phyloP scores from a whole-genome alignment of 92 coral and sea anemone species.

The Palythoa grandis region DNA sequence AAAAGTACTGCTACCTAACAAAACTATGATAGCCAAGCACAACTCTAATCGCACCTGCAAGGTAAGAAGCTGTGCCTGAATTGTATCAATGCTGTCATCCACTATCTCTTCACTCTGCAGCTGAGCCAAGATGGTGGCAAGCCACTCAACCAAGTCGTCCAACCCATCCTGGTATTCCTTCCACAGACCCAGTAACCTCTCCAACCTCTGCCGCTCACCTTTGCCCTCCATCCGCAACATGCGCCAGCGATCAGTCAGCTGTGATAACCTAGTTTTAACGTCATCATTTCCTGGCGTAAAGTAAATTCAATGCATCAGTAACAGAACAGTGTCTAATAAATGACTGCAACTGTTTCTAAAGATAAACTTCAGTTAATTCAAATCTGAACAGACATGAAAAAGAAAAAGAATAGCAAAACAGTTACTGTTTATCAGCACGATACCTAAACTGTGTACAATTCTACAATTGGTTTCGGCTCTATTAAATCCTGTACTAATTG shows the following conservation, averaged over 20 bases:
- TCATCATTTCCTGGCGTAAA: conserved; percentile 58
- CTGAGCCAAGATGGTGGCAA: conserved; percentile 66
- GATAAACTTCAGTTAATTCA: too few relatives aligned
- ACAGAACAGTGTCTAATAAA: too few relatives aligned
- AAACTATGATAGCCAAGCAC: too few relatives aligned
- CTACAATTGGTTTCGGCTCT: too few relatives aligned
- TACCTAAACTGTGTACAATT: too few relatives aligned
- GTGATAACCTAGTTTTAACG: conserved; percentile 60
- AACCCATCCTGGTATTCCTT: conserved; percentile 86
- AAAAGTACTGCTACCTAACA: too few relatives aligned
- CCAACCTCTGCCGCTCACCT: conserved; percentile 89
- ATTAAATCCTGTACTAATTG: too few relatives aligned
- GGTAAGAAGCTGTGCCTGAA: conserved; percentile 80
- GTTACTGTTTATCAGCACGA: too few relatives aligned
- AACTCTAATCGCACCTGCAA: conserved; percentile 61
- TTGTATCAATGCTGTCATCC: conserved; percentile 67
- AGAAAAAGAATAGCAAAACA: too few relatives aligned
- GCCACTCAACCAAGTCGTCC: conserved; percentile 91
- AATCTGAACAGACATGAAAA: too few relatives aligned
- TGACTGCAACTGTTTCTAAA: too few relatives aligned
- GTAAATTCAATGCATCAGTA: not conserved
- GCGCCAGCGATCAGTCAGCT: conserved; percentile 87
- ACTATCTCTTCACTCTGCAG: conserved; percentile 67
- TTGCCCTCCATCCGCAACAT: conserved; percentile 77
- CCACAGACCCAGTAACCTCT: conserved; percentile 80